Percentiles rank a stretch among this genome's conserved stretches.
Evolutionary conservation across 1,140 invertebrate species (phyloP).

Genomic region (Paramacrobiotus metropolitanus): DNA sequence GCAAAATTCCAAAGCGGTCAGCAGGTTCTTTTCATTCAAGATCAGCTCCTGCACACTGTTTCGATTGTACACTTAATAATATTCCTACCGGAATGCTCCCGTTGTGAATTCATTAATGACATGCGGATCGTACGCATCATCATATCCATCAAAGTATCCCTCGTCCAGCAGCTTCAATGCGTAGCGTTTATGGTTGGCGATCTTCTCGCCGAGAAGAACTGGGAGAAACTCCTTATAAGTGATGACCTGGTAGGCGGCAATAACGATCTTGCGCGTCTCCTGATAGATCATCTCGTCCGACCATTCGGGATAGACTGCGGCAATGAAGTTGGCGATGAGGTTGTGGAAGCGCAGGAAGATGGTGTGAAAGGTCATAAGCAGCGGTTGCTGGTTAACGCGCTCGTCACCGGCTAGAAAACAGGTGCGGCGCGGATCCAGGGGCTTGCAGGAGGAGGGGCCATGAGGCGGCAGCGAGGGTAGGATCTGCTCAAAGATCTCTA

Average conservation of each 20-base stretch:
- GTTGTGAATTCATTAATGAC: constrained; percentile 22
- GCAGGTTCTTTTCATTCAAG: too few relatives aligned
- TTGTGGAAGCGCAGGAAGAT: constrained; percentile 29
- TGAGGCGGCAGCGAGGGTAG: neutral
- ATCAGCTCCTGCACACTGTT: too few relatives aligned
- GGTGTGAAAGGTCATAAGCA: constrained; percentile 24
- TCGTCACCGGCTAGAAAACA: constrained; percentile 25
- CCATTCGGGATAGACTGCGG: constrained; percentile 9
- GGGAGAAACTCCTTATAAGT: constrained; percentile 22
- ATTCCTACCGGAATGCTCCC: constrained; percentile 27
- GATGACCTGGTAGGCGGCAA: constrained; percentile 11
- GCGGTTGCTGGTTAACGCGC: constrained; percentile 28
- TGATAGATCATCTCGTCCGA: constrained; percentile 8
- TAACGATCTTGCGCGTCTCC: constrained; percentile 7
- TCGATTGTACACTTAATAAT: too few relatives aligned
- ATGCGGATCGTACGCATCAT: constrained; percentile 16
- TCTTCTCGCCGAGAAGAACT: constrained; percentile 6
- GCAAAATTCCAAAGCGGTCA: constrained; percentile 16
- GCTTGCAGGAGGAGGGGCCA: neutral
- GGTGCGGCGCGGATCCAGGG: constrained; percentile 1
- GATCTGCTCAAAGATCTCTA: neutral
- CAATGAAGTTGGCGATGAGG: constrained; percentile 15
- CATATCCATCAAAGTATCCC: constrained; percentile 16
- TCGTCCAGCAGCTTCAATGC: constrained; percentile 1
- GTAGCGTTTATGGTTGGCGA: constrained; percentile 2